Conservation (phyloP, 2,888 invertebrate genomes). For the Agonum fuliginosum region DNA sequence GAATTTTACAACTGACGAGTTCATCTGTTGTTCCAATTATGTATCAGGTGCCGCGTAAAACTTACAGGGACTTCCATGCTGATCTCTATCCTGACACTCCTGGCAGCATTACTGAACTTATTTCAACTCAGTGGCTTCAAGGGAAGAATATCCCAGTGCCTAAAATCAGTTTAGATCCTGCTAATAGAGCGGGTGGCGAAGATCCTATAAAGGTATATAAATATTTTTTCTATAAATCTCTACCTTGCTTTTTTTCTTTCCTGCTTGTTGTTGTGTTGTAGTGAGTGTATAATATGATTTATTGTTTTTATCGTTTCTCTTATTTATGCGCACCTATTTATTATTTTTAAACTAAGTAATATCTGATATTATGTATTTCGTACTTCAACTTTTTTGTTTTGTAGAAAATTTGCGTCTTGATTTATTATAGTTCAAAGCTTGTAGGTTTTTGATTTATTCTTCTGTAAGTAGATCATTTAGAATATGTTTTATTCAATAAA, state of each 20-base stretch:
- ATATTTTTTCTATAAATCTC: slow-evolving; percentile 54
- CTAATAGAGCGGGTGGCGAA: slow-evolving; percentile 79
- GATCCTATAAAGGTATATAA: slow-evolving; percentile 79
- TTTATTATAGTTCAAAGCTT: background rate
- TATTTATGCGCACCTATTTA: slow-evolving; percentile 43
- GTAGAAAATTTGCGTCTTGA: background rate
- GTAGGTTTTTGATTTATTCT: background rate
- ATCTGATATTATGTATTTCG: background rate
- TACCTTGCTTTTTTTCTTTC: slow-evolving; percentile 61
- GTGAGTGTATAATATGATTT: slow-evolving; percentile 25
- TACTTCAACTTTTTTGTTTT: background rate
- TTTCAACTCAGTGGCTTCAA: slow-evolving; percentile 88
- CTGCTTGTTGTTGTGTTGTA: slow-evolving; percentile 48
- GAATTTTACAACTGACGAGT: slow-evolving; percentile 90
- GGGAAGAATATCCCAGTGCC: slow-evolving; percentile 85
- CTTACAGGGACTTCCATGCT: slow-evolving; percentile 87
- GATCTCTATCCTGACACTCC: slow-evolving; percentile 95
- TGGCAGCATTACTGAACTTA: slow-evolving; percentile 86
- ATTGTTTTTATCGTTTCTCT: slow-evolving; percentile 22
- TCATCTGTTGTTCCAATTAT: slow-evolving; percentile 93
- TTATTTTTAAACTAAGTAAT: too few relatives aligned
- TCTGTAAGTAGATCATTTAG: slow-evolving; percentile 9
- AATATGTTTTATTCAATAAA: background rate
- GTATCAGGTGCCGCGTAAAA: slow-evolving; percentile 81
- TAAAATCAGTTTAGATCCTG: slow-evolving; percentile 89